Conservation (phyloP, 2,797 vertebrate genomes). For the Muscicapa comitata region DNA sequence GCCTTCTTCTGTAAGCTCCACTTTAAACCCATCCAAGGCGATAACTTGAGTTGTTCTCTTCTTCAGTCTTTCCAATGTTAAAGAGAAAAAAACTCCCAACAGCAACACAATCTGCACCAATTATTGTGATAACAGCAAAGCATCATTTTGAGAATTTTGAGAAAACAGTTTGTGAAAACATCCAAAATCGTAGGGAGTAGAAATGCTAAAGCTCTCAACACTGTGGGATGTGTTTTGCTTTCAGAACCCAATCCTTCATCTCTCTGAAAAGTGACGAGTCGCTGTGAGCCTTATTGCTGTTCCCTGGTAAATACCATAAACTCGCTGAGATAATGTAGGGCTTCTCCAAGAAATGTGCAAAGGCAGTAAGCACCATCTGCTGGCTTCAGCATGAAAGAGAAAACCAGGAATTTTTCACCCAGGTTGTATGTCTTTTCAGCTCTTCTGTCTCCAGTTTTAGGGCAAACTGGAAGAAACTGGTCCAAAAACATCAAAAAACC, state of each 20-base stretch:
- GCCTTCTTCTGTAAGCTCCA: background rate
- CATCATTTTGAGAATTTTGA: constrained; percentile 6
- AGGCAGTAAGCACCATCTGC: constrained; percentile 42
- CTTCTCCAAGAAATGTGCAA: background rate
- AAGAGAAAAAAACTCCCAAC: background rate
- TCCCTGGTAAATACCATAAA: background rate
- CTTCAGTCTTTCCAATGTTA: background rate
- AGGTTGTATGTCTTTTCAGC: background rate
- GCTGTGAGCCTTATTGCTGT: background rate
- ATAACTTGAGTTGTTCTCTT: background rate
- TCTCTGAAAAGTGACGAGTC: background rate
- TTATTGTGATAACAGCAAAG: background rate
- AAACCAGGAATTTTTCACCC: background rate
- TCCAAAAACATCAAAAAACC: background rate
- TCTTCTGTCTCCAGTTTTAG: background rate
- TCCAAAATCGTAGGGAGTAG: background rate
- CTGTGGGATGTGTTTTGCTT: constrained; percentile 25
- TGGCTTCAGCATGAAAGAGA: background rate
- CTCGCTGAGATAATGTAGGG: background rate
- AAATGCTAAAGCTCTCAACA: constrained; percentile 32
- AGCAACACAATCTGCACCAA: background rate
- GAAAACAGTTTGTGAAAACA: background rate
- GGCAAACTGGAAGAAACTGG: background rate
- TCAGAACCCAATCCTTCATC: background rate
- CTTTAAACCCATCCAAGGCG: background rate